Evolutionary conservation across 2,797 vertebrate genomes (phyloP).

Genomic region (Loris lydekkerianus): DNA sequence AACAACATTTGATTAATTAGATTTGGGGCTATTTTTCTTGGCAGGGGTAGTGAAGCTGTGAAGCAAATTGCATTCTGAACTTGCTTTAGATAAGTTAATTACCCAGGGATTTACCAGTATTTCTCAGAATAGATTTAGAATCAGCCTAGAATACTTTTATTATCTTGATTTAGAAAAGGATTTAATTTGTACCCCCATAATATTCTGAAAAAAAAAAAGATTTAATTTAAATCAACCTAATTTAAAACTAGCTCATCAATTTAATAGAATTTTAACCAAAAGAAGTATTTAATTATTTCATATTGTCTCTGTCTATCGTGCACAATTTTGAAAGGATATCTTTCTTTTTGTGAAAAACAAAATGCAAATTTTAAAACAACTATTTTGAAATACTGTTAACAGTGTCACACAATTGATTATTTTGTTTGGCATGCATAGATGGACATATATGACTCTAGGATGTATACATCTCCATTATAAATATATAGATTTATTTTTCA

Average conservation of each 20-base stretch:
- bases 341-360: slow-evolving; percentile 16
- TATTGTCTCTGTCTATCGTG: background rate
- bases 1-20: slow-evolving; percentile 27
- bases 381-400: slow-evolving; percentile 37
- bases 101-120: slow-evolving; percentile 66
- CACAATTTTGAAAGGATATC: slow-evolving; percentile 42
- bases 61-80: slow-evolving; percentile 65
- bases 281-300: slow-evolving; percentile 44
- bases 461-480: background rate
- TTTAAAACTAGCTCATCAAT: slow-evolving; percentile 53
- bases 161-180: slow-evolving; percentile 69
- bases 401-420: slow-evolving; percentile 26
- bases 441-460: background rate
- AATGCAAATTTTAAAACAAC: slow-evolving; percentile 46
- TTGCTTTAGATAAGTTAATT: slow-evolving; percentile 72
- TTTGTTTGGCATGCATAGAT: background rate
- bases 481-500: background rate
- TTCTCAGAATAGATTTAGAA: slow-evolving; percentile 64
- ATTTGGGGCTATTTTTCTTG: background rate
- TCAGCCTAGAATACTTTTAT: slow-evolving; percentile 65
- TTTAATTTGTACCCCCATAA: slow-evolving; percentile 25
- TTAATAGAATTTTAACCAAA: slow-evolving; percentile 64
- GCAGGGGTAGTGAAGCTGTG: background rate
- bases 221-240: slow-evolving; percentile 65
- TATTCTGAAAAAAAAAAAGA: background rate